These are phyloP conservation scores for Hirudinaria manillensis DNA, from an alignment of 2,888 invertebrate species.

Conservation along the genomic window DNA sequence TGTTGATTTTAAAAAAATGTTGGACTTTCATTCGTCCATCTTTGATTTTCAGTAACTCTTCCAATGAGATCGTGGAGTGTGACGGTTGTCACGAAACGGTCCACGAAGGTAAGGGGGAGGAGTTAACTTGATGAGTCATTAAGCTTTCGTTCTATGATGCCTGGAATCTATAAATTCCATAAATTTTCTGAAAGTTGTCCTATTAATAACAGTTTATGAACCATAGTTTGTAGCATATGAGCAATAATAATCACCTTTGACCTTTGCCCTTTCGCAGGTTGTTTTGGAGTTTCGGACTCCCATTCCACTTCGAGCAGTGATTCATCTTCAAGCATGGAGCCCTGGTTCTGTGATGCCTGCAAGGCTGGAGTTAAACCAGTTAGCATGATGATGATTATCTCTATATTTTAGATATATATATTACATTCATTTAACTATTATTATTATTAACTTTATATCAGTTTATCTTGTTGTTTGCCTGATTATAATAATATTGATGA, in stretches of 20 bases:
- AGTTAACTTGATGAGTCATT: not conserved
- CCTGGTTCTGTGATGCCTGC: conserved; percentile 99
- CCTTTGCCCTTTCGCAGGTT: conserved; percentile 50
- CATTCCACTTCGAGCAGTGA: conserved; percentile 85
- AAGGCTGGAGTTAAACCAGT: conserved; percentile 79
- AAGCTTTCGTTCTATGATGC: not conserved
- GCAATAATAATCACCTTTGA: not conserved
- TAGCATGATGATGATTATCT: conserved; percentile 36
- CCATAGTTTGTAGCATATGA: not conserved
- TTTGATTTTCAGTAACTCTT: not conserved
- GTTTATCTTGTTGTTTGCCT: not conserved
- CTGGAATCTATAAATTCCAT: not conserved
- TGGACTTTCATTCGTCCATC: not conserved
- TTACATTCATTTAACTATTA: not conserved
- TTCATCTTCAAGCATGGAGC: conserved; percentile 89
- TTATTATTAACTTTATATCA: not conserved
- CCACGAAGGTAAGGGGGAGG: conserved; percentile 69
- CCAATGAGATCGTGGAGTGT: conserved; percentile 91
- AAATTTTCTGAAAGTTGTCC: not conserved
- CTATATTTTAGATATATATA: not conserved
- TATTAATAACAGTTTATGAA: not conserved
- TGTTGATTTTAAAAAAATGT: not conserved
- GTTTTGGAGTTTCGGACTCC: conserved; percentile 87
- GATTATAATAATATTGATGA: not conserved
- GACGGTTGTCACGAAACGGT: conserved; percentile 92